Evolutionary conservation across 2,888 invertebrate genomes (phyloP), one percentile per base, ranked within the genome.

Genomic region (Philhelius pedissequus): DNA sequence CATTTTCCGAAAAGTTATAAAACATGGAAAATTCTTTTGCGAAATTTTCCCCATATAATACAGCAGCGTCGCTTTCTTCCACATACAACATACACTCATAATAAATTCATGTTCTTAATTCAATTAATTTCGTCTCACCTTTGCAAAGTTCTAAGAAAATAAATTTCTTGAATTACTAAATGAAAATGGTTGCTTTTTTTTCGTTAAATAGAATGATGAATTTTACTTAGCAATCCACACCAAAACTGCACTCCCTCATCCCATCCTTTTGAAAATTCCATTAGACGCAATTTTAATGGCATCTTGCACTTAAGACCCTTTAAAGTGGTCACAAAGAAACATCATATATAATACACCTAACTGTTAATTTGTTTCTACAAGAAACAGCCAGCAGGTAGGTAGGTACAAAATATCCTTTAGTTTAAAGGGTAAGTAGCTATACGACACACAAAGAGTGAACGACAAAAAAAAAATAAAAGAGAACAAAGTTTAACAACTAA

Each of bases 201-300:
- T n/a, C n/a, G n/a, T n/a, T n/a, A n/a, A 52, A 52, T 52, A 56
- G 32, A 35, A 56, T 32, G 20, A 56, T 32, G 56, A 56, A 56
- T 13, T 20, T 20, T 56, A 18, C 32, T 27, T 52, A 27, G 52
- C 9, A 52, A 11, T 32, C 18, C 18, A 13, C 11, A 56, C 18
- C 13, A 54, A 30, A 18, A 54, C 6, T 38, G n/a, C 38, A 38
- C 35, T 2, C 58, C 48, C 62, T 3, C 52, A n/a, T n/a, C 13
- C 66, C 50, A 68, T 13, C 27, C n/a, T n/a, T n/a, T n/a, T 79
- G 40, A 74, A 79, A 79, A 79, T 79, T 79, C 79, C 74, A 74
- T 79, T 79, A 79, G 66, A 79, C 50, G 73, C 79, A 74, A 74
- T 74, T 74, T 68, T 68, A 74, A 79, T 79, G 68, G 74, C 60